Conservation (phyloP, 1,140 invertebrate genomes). For the Patella vulgata region DNA sequence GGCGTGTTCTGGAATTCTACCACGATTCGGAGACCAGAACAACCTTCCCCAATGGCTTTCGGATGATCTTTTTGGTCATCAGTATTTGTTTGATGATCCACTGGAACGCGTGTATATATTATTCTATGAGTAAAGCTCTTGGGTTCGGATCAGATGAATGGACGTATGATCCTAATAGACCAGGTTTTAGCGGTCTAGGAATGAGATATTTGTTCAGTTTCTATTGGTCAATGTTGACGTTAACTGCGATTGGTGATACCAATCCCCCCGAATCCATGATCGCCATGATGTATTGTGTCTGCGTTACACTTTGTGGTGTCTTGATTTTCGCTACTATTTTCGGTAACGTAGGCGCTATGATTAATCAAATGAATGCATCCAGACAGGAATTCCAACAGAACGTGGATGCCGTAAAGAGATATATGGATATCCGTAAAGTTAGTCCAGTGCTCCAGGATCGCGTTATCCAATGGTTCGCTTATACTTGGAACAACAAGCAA, state of each 20-base stretch:
- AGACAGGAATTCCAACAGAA: conserved; percentile 92
- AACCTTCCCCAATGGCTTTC: conserved; percentile 81
- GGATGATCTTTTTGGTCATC: conserved; percentile 72
- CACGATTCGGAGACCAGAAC: conserved; percentile 92
- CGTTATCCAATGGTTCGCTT: conserved; percentile 96
- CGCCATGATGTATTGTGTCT: conserved; percentile 57
- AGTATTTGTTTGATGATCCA: conserved; percentile 93
- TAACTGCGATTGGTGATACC: conserved; percentile 87
- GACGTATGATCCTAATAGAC: conserved; percentile 72
- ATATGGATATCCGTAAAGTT: conserved; percentile 90
- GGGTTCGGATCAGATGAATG: conserved; percentile 89
- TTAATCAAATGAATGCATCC: conserved; percentile 96
- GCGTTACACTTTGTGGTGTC: conserved; percentile 62
- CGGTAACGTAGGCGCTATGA: conserved; percentile 84
- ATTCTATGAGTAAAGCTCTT: conserved; percentile 72
- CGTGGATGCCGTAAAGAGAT: conserved; percentile 96
- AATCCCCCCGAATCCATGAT: conserved; percentile 51
- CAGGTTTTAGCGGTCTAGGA: conserved; percentile 41
- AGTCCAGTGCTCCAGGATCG: conserved; percentile 87
- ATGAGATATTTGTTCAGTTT: conserved; percentile 81
- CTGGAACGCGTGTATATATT: conserved; percentile 97
- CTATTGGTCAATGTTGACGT: conserved; percentile 95
- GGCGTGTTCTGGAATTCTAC: conserved; percentile 87
- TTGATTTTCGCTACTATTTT: conserved; percentile 66
- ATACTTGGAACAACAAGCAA: conserved; percentile 93